Evolutionary conservation across 2,113 vertebrate species (phyloP).

Genomic region (Orycteropus afer): DNA sequence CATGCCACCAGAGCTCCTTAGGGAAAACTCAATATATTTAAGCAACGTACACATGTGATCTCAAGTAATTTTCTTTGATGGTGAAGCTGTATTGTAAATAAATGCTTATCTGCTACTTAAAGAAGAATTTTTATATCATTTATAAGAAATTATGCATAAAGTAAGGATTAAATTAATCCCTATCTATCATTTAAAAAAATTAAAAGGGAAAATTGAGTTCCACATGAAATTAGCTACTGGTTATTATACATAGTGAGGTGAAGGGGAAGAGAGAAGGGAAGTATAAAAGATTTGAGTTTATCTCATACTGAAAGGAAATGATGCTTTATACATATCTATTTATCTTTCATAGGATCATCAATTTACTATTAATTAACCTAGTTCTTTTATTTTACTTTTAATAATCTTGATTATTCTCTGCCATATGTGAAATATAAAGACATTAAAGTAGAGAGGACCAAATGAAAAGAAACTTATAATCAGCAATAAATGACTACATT

Average conservation of each 20-base stretch:
- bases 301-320: background rate
- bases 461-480: conserved; percentile 54
- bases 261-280: background rate
- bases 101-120: background rate
- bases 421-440: background rate
- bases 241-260: background rate
- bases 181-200: background rate
- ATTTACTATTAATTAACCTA: conserved; percentile 52
- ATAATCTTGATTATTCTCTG: conserved; percentile 1
- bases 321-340: background rate
- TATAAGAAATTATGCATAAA: background rate
- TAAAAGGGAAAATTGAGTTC: background rate
- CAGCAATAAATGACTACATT: conserved; percentile 49
- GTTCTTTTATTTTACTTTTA: conserved; percentile 45
- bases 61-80: background rate
- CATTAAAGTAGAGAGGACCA: conserved; percentile 54
- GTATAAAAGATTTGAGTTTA: background rate
- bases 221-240: background rate
- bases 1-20: too few species aligned
- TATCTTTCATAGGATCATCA: conserved; percentile 1
- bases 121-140: background rate
- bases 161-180: background rate
- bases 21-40: rapidly evolving
- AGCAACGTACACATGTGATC: background rate
- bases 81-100: background rate